Evolutionary conservation across 1,140 invertebrate species (phyloP), one percentile per base, ranked within the genome.

Genomic region (Heterodera carotae): DNA sequence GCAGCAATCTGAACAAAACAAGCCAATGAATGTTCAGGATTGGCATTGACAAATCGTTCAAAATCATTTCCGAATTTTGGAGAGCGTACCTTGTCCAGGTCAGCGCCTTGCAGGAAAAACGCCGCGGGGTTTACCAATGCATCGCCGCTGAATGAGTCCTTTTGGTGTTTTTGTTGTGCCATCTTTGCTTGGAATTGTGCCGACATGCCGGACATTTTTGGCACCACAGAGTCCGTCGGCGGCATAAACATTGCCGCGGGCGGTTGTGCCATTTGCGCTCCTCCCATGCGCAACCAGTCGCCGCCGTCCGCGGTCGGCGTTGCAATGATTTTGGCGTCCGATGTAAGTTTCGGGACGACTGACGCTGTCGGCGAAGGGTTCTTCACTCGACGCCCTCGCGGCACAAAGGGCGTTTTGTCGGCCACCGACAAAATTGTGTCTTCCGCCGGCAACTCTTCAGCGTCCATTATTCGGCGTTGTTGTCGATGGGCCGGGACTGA

Each of bases 81-180:
- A n/a, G n/a, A n/a, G n/a, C 33, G 69, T 76, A 87, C 77, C 56
- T 86, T 87, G n/a, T 85, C 84, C 53, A 86, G 70, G 59, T 83
- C 70, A 62, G 81, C 79, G 36, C 85, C 85, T 66, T 83, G 76
- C 12, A 86, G 69, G 66, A 76, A 86, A 69, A 74, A 85, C 34
- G 85, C 82, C 43, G 85, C 84, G 29, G 85, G 85, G 59, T 86
- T 86, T 39, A 86, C 76, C 27, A 84, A 36, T 34, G 76, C 78
- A 22, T 43, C 48, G 72, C 67, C 67, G 15, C 33, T 18, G 29
- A 15, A 7, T 27, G 56, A 39, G 27, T 31, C 48, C 18, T 76
- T 39, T 76, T 29, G 60, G 0, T 18, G 68, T 59, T 34, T 56
- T 39, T 43, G 39, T 43, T 43, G 7, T 7, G 39, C 39, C 39